phyloP scores from a whole-genome alignment of 2,888 invertebrate genomes.

The Mythimna lalbum region DNA sequence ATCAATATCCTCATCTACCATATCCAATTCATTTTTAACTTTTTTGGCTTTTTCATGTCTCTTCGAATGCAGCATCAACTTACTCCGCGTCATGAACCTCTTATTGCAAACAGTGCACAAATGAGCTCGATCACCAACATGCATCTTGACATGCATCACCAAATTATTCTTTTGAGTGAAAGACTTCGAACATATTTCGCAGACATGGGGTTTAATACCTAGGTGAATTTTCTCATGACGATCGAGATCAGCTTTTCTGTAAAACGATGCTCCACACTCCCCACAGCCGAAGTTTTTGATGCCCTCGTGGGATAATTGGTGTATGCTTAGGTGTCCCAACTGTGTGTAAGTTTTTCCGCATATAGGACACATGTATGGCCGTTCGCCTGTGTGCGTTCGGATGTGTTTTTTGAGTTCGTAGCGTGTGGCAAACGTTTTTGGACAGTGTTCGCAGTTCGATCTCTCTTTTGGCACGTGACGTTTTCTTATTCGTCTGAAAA shows the following conservation, averaged over 20 bases:
- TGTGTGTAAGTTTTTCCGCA: constrained; percentile 87
- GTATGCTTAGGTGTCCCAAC: constrained; percentile 81
- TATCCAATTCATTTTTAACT: constrained; percentile 61
- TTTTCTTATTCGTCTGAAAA: constrained; percentile 64
- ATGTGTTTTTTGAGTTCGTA: constrained; percentile 82
- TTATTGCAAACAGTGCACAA: constrained; percentile 78
- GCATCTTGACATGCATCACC: constrained; percentile 84
- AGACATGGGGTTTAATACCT: constrained; percentile 81
- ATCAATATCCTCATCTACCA: constrained; percentile 35
- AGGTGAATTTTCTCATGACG: constrained; percentile 83
- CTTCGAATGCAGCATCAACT: constrained; percentile 76
- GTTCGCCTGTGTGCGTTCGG: constrained; percentile 81
- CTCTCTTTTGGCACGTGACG: constrained; percentile 68
- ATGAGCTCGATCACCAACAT: constrained; percentile 78
- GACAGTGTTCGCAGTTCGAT: constrained; percentile 77
- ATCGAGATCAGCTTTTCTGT: constrained; percentile 83
- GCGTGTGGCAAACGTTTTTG: constrained; percentile 78
- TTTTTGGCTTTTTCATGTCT: constrained; percentile 80
- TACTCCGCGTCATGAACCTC: constrained; percentile 80
- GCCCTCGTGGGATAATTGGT: constrained; percentile 80
- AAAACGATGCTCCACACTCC: constrained; percentile 80
- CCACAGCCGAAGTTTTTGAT: constrained; percentile 81
- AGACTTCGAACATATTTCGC: constrained; percentile 82
- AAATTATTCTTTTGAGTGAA: constrained; percentile 85
- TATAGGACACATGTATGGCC: constrained; percentile 84